Percentiles rank a stretch among this genome's conserved stretches.
Evolutionary conservation across 2,113 vertebrate species (phyloP).

Genomic region (Halcyon senegalensis): DNA sequence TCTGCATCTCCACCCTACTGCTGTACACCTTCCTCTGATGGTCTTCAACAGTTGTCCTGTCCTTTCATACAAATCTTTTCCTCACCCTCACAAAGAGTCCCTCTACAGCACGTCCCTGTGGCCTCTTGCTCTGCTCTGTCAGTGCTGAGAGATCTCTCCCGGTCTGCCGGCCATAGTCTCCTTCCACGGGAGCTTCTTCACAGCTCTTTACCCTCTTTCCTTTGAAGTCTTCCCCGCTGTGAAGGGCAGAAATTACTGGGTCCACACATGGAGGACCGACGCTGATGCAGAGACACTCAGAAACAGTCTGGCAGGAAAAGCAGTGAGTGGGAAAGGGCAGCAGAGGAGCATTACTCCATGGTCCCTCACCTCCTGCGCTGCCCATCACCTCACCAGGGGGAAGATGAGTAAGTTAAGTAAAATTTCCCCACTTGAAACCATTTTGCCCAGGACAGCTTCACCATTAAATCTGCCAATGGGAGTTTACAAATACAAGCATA

Average conservation of each 20-base stretch:
- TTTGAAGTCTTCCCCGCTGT: neutral
- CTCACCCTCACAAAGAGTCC: neutral
- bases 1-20: neutral
- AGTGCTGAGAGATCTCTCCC: neutral
- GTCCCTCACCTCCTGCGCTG: neutral
- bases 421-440: neutral
- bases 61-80: neutral
- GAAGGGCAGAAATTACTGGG: neutral
- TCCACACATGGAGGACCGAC: neutral
- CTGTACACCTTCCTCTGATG: too few species aligned
- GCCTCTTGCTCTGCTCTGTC: neutral
- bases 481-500: neutral
- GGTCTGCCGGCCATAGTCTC: neutral
- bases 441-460: neutral
- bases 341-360: neutral
- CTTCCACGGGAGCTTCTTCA: neutral
- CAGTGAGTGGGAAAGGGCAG: neutral
- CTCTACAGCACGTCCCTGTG: neutral
- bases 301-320: neutral
- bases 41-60: too few species aligned
- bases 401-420: neutral
- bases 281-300: neutral
- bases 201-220: neutral
- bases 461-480: neutral
- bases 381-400: rapidly evolving